These are phyloP conservation scores for Chironomus tepperi DNA, from an alignment of 1,140 invertebrate genomes.

Conservation along the genomic window DNA sequence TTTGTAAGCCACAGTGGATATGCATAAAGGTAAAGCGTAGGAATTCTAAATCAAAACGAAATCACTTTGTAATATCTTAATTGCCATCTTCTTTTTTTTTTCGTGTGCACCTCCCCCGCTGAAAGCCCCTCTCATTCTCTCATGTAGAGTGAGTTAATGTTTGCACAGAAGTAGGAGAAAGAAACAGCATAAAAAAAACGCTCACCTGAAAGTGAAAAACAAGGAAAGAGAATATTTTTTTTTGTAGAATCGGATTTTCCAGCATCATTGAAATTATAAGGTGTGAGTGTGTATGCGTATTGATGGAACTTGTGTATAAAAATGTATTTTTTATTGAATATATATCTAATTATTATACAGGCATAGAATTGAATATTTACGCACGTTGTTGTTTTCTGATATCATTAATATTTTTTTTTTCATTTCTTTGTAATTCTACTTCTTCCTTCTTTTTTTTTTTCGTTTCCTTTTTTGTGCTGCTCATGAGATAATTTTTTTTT, in stretches of 20 bases:
- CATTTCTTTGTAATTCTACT: background rate
- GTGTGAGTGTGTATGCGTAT: background rate
- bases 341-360: background rate
- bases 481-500: constrained; percentile 5
- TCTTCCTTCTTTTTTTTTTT: background rate
- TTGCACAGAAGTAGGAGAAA: background rate
- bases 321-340: background rate
- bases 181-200: background rate
- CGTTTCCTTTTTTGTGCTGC: background rate
- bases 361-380: constrained; percentile 1
- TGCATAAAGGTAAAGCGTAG: constrained; percentile 64
- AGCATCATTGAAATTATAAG: background rate
- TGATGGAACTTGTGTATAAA: background rate
- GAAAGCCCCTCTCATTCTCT: background rate
- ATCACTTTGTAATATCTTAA: constrained; percentile 27
- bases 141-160: background rate
- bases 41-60: constrained; percentile 63
- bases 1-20: constrained; percentile 30
- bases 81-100: background rate
- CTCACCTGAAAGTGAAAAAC: constrained; percentile 5
- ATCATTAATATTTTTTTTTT: constrained; percentile 17
- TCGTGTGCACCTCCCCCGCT: background rate
- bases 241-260: background rate
- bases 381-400: constrained; percentile 12
- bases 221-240: background rate